phyloP scores from a whole-genome alignment of 2,113 vertebrate genomes.

The Esox niger region DNA sequence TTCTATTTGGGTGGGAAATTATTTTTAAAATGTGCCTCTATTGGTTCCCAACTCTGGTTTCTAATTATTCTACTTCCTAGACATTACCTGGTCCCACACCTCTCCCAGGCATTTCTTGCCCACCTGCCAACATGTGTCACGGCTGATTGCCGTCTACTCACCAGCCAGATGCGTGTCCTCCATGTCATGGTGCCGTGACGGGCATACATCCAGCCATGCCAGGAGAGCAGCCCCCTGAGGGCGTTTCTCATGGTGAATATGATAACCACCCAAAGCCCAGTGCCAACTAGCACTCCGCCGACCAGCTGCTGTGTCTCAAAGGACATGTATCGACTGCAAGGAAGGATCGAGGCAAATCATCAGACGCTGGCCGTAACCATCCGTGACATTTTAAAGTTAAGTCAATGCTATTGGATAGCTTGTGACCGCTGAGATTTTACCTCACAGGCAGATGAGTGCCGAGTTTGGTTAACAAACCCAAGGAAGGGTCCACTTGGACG shows the following conservation, averaged over 20 bases:
- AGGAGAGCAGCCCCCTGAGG: slow-evolving; percentile 82
- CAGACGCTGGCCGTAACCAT: too few species aligned
- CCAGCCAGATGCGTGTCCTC: slow-evolving; percentile 79
- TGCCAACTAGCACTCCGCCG: slow-evolving; percentile 80
- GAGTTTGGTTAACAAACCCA: slow-evolving; percentile 32
- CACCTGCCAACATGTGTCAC: too few species aligned
- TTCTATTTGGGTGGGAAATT: too few species aligned
- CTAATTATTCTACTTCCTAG: too few species aligned
- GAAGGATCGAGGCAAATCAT: background rate
- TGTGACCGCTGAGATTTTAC: too few species aligned
- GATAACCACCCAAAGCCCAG: slow-evolving; percentile 81
- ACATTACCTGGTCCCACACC: too few species aligned
- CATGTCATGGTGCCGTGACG: slow-evolving; percentile 67
- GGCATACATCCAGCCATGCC: slow-evolving; percentile 83
- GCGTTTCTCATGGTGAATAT: slow-evolving; percentile 81
- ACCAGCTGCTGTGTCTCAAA: slow-evolving; percentile 74
- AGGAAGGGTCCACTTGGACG: slow-evolving; percentile 37
- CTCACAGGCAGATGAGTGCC: slow-evolving; percentile 24
- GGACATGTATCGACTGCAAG: slow-evolving; percentile 74
- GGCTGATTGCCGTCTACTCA: slow-evolving; percentile 55
- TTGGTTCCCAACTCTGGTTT: too few species aligned
- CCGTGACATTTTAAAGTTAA: too few species aligned
- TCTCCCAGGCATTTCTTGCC: too few species aligned
- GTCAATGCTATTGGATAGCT: too few species aligned
- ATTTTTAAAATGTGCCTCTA: too few species aligned